These are phyloP conservation scores for Megathymus violae DNA, from an alignment of 1,140 invertebrate genomes.

Conservation along the genomic window DNA sequence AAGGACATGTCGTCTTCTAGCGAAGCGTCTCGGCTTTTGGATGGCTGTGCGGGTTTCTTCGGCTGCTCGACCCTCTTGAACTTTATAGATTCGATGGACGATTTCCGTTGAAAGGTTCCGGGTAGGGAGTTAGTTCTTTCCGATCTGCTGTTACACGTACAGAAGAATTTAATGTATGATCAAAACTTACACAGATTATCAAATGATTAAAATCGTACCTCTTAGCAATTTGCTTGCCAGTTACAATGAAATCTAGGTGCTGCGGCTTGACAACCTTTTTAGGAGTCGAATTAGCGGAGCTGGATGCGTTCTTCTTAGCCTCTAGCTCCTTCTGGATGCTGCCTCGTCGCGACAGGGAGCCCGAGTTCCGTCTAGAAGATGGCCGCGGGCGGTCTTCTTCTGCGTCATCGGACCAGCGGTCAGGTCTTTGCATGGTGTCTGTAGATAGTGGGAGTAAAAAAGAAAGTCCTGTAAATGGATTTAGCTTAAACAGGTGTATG, in stretches of 20 bases:
- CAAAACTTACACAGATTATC: not conserved
- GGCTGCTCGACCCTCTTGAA: constrained; percentile 52
- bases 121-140: constrained; percentile 68
- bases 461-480: too few species aligned
- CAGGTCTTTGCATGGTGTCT: constrained; percentile 42
- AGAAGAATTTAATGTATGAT: not conserved
- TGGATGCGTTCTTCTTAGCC: constrained; percentile 45
- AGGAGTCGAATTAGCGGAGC: constrained; percentile 51
- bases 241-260: constrained; percentile 61
- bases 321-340: constrained; percentile 54
- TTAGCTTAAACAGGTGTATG: too few species aligned
- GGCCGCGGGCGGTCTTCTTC: constrained; percentile 49
- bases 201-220: too few species aligned
- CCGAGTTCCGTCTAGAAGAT: constrained; percentile 58
- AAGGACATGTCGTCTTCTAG: constrained; percentile 64
- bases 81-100: constrained; percentile 47
- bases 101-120: constrained; percentile 51
- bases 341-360: constrained; percentile 48
- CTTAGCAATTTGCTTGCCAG: constrained; percentile 62
- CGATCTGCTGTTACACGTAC: constrained; percentile 47
- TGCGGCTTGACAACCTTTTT: constrained; percentile 52
- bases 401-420: constrained; percentile 46
- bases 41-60: constrained; percentile 40
- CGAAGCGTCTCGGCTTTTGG: constrained; percentile 56
- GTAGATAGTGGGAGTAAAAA: too few species aligned